Evolutionary conservation across 2,113 vertebrate genomes (phyloP).

Genomic region (Odontesthes bonariensis): DNA sequence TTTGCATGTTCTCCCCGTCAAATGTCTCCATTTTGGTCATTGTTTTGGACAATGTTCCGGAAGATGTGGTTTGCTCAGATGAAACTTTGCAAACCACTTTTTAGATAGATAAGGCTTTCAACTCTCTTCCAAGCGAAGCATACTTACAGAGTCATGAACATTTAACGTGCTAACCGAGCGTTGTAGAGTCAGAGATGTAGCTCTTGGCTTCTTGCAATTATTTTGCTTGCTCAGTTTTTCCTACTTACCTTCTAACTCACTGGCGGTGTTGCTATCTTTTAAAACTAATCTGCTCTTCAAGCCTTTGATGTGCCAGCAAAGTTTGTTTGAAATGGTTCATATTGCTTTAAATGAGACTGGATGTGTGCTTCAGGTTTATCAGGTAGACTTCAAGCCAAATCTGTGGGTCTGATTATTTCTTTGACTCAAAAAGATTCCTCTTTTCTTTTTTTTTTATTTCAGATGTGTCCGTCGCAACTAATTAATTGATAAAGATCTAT

Average conservation of each 20-base stretch:
- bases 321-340: background rate
- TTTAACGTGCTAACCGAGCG: background rate
- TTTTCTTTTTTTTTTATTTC: background rate
- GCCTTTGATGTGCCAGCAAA: background rate
- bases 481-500: slow-evolving; percentile 23
- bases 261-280: background rate
- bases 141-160: background rate
- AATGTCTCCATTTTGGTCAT: too few relatives aligned
- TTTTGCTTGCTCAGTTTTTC: background rate
- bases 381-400: background rate
- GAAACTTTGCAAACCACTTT: background rate
- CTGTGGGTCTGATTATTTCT: background rate
- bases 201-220: too few relatives aligned
- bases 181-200: background rate
- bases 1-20: too few relatives aligned
- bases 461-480: slow-evolving; percentile 4
- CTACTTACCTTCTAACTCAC: background rate
- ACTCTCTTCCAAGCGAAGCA: background rate
- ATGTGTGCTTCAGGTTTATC: slow-evolving; percentile 11
- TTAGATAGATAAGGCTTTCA: too few relatives aligned
- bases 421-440: slow-evolving; percentile 5
- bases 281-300: background rate
- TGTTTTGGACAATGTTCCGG: too few relatives aligned
- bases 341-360: background rate
- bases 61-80: too few relatives aligned